These are phyloP conservation scores for Troides oblongomaculatus DNA, from an alignment of 2,888 invertebrate genomes.

Conservation along the genomic window DNA sequence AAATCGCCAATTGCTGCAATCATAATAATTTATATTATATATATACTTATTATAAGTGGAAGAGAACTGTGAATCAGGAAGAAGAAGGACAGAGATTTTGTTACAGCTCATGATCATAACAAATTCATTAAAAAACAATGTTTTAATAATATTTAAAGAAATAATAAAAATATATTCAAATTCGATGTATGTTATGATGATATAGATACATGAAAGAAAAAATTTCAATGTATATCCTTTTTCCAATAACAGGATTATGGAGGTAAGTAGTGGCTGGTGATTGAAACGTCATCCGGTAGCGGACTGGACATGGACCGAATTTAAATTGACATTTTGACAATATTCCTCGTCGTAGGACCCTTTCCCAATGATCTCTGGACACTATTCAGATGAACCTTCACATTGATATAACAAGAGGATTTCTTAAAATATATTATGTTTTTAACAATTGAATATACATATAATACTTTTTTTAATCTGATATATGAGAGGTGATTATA, in stretches of 20 bases:
- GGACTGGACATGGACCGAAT: constrained; percentile 66
- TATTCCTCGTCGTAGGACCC: constrained; percentile 51
- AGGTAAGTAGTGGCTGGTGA: constrained; percentile 58
- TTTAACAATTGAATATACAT: background rate
- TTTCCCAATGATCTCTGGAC: constrained; percentile 50
- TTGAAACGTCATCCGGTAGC: constrained; percentile 65
- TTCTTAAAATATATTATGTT: constrained; percentile 13
- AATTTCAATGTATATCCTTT: constrained; percentile 50
- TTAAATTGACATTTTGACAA: constrained; percentile 71
- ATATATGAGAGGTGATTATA: background rate
- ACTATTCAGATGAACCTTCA: constrained; percentile 63
- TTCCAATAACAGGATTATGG: constrained; percentile 70
- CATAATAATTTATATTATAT: too few species aligned
- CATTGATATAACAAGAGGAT: constrained; percentile 40
- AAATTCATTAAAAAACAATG: too few species aligned
- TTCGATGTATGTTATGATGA: too few species aligned
- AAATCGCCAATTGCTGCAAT: too few species aligned
- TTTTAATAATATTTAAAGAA: too few species aligned
- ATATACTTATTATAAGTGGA: too few species aligned
- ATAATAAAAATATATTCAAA: too few species aligned
- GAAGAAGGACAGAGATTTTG: too few species aligned
- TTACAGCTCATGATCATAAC: too few species aligned
- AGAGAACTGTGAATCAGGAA: too few species aligned
- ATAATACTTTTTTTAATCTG: background rate
- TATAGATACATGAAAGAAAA: constrained; percentile 38